Percentiles rank a stretch among this genome's conserved stretches.
phyloP scores from a whole-genome alignment of 30 jellyfish, hydroid and myxozoan genomes.

The Aurelia coerulea region DNA sequence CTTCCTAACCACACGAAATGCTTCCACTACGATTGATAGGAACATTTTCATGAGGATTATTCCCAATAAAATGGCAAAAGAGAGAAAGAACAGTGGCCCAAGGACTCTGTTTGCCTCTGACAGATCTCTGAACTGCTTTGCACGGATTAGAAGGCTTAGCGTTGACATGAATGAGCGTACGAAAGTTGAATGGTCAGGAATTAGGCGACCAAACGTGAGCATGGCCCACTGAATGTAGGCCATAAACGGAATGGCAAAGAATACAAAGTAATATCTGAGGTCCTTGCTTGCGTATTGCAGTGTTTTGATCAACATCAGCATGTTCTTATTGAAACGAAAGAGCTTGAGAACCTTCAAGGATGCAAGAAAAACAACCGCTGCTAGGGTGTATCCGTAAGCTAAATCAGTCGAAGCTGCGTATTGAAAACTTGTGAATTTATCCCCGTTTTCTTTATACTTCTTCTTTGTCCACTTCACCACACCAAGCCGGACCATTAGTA shows the following conservation, averaged over 20 bases:
- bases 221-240: conserved; percentile 61
- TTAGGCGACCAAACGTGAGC: conserved; percentile 39
- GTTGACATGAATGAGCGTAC: conserved; percentile 47
- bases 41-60: conserved; percentile 74
- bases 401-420: conserved; percentile 78
- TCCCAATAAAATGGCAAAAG: conserved; percentile 41
- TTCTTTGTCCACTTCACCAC: conserved; percentile 67
- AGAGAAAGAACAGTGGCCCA: conserved; percentile 75
- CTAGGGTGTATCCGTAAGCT: conserved; percentile 64
- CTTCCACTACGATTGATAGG: conserved; percentile 69
- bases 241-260: conserved; percentile 35
- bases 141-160: conserved; percentile 70
- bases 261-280: conserved; percentile 27
- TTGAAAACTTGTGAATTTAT: conserved; percentile 61
- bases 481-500: conserved; percentile 57
- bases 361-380: conserved; percentile 54
- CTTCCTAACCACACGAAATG: conserved; percentile 60
- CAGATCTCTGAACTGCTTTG: conserved; percentile 24
- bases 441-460: conserved; percentile 37
- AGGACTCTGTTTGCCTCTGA: conserved; percentile 30
- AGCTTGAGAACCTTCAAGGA: conserved; percentile 65
- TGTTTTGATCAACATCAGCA: conserved; percentile 61
- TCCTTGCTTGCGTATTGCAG: conserved; percentile 47
- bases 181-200: conserved; percentile 38
- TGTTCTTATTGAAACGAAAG: conserved; percentile 74